These are phyloP conservation scores for Channa argus DNA, from an alignment of 2,113 vertebrate genomes.

Conservation along the genomic window DNA sequence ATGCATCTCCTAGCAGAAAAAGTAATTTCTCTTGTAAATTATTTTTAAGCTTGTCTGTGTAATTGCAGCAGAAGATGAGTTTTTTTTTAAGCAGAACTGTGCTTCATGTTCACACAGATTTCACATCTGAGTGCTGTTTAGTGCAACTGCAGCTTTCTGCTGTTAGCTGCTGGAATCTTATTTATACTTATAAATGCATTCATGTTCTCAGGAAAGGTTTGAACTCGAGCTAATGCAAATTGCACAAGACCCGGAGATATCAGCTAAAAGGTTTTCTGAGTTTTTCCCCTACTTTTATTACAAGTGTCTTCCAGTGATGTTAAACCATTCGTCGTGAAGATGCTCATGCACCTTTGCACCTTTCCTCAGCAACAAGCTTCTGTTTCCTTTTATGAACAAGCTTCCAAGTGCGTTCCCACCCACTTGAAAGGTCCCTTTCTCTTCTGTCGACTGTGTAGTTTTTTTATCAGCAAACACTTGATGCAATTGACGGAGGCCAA, in stretches of 20 bases:
- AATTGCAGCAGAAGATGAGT: background rate
- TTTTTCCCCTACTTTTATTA: background rate
- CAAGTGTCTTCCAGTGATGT: background rate
- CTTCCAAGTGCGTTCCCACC: background rate
- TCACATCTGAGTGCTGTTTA: background rate
- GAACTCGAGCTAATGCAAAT: background rate
- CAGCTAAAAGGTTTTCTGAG: background rate
- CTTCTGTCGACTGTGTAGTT: background rate
- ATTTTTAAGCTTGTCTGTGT: constrained; percentile 10
- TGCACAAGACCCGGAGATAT: background rate
- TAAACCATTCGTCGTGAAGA: background rate
- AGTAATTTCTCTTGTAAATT: constrained; percentile 38
- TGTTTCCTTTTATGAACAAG: constrained; percentile 60
- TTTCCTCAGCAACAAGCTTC: constrained; percentile 51
- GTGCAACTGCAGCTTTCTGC: background rate
- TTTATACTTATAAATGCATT: background rate
- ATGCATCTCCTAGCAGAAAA: constrained; percentile 29
- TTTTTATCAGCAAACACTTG: constrained; percentile 47
- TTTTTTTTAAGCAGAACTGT: background rate
- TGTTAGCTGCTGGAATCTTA: background rate
- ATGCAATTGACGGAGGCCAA: constrained; percentile 7
- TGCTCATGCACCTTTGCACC: background rate
- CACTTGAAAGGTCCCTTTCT: constrained; percentile 67
- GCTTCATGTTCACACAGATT: constrained; percentile 5
- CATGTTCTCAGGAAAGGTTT: background rate